Evolutionary conservation across 2,888 invertebrate species (phyloP).

Genomic region (Tupiocoris notatus): DNA sequence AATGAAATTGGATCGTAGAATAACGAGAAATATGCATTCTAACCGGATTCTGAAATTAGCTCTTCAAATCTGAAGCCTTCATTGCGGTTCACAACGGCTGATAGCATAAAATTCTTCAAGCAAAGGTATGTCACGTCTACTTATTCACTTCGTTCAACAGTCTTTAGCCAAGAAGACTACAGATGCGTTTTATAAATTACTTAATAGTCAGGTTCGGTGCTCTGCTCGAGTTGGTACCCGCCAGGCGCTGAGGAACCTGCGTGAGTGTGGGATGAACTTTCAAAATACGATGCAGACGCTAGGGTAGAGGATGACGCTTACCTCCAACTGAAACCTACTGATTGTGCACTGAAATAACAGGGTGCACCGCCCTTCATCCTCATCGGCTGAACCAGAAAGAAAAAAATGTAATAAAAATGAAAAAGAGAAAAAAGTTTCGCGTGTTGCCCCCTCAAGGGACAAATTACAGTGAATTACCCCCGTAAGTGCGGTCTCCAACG

Average conservation of each 20-base stretch:
- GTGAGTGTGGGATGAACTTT: slow-evolving; percentile 28
- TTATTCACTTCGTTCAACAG: not conserved
- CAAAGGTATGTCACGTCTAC: not conserved
- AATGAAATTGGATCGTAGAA: no score
- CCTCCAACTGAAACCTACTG: slow-evolving; percentile 2
- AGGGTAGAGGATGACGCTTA: slow-evolving; percentile 10
- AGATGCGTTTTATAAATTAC: slow-evolving; percentile 11
- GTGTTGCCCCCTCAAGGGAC: slow-evolving; percentile 30
- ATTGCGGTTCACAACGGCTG: no score
- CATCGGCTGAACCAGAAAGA: not conserved
- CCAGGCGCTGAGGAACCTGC: not conserved
- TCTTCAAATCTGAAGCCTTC: no score
- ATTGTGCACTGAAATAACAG: slow-evolving; percentile 37
- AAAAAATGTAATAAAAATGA: not conserved
- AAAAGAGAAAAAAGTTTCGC: slow-evolving; percentile 24
- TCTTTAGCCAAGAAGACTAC: not conserved
- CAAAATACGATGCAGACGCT: not conserved
- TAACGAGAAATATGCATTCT: no score
- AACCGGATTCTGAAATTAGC: no score
- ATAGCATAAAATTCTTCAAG: not conserved
- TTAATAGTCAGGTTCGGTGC: slow-evolving; percentile 24
- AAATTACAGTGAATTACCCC: slow-evolving; percentile 43
- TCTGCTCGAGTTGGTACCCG: slow-evolving; percentile 1
- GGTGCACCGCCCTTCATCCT: slow-evolving; percentile 13
- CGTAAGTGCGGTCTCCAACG: slow-evolving; percentile 32